Conservation (phyloP, 1,140 invertebrate genomes). For the Polypedilum pembai region DNA sequence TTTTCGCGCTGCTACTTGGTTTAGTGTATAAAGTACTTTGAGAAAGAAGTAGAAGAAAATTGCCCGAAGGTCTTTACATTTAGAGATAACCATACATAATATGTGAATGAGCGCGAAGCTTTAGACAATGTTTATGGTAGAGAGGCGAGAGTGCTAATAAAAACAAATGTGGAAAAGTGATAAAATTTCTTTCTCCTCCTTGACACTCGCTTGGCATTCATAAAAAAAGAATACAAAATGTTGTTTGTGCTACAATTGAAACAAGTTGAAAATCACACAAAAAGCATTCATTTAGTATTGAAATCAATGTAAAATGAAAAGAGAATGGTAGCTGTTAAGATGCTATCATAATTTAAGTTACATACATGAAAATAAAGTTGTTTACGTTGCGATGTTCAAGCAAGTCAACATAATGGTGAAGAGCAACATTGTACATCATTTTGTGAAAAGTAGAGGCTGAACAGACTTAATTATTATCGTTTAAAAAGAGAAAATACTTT, state of each 20-base stretch:
- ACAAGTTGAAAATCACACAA: too few relatives aligned
- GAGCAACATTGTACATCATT: not conserved
- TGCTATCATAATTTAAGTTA: too few relatives aligned
- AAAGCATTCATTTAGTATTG: too few relatives aligned
- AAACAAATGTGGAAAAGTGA: not conserved
- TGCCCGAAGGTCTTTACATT: not conserved
- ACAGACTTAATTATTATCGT: constrained; percentile 21
- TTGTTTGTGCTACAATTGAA: not conserved
- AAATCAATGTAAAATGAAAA: too few relatives aligned
- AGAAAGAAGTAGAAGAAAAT: not conserved
- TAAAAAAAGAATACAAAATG: not conserved
- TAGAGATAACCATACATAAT: not conserved
- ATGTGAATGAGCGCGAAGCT: not conserved
- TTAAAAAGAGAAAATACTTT: not conserved
- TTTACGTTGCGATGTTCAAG: too few relatives aligned
- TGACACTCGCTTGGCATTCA: not conserved
- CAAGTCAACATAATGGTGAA: too few relatives aligned
- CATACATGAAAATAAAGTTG: too few relatives aligned
- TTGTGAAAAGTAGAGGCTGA: not conserved
- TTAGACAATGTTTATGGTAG: not conserved
- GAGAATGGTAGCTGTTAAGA: too few relatives aligned
- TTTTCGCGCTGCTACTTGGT: not conserved
- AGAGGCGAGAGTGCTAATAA: not conserved
- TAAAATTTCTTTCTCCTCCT: not conserved
- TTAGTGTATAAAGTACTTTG: not conserved